Evolutionary conservation across 1,140 invertebrate genomes (phyloP).

Genomic region (Cyrtorhinus lividipennis): DNA sequence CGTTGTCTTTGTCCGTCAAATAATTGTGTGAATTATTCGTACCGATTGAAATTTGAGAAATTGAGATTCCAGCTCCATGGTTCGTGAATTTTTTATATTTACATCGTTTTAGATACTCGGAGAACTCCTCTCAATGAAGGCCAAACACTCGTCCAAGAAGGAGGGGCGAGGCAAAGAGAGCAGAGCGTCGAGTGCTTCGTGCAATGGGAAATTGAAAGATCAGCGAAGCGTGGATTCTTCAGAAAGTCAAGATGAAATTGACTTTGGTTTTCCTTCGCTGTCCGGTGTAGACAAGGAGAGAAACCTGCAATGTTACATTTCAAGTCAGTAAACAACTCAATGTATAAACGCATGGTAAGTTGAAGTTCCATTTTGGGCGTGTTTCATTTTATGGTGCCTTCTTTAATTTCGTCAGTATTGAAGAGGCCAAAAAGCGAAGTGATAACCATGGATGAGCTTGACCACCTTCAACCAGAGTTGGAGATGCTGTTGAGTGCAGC

Average conservation of each 20-base stretch:
- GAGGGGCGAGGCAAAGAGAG: background rate
- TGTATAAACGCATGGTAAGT: too few relatives aligned
- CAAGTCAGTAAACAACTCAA: background rate
- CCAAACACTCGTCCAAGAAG: background rate
- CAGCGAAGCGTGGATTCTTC: background rate
- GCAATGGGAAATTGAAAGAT: background rate
- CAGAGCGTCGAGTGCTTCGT: background rate
- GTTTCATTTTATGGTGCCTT: too few relatives aligned
- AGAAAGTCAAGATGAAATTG: background rate
- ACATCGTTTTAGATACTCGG: too few relatives aligned
- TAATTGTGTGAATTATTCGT: too few relatives aligned
- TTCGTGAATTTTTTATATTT: too few relatives aligned
- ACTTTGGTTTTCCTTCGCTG: background rate
- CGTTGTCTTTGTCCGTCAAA: too few relatives aligned
- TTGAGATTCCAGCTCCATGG: too few relatives aligned
- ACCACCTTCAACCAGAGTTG: slow-evolving; percentile 71
- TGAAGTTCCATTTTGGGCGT: background rate
- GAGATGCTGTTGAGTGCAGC: slow-evolving; percentile 70
- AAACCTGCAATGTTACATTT: background rate
- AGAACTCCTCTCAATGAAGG: too few relatives aligned
- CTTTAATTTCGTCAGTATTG: slow-evolving; percentile 37
- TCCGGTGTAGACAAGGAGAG: background rate
- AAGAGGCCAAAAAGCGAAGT: slow-evolving; percentile 43
- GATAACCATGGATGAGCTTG: slow-evolving; percentile 66
- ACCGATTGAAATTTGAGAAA: too few relatives aligned